phyloP scores from a whole-genome alignment of 2,888 invertebrate species.

The Periphyllus acericola region DNA sequence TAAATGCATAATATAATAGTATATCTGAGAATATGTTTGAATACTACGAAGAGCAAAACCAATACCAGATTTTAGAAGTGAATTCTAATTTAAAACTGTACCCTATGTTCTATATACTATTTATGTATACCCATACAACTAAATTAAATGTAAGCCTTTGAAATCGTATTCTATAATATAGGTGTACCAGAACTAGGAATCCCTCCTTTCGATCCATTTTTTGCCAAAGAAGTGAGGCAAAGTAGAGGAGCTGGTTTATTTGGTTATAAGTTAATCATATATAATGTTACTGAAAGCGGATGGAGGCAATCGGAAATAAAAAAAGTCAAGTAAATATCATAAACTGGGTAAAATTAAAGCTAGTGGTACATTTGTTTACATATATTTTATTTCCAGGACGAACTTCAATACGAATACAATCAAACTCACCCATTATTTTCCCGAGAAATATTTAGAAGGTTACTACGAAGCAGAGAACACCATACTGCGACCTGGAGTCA shows the following conservation, averaged over 20 bases:
- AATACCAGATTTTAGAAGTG: too few species aligned
- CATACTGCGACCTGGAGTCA: conserved; percentile 64
- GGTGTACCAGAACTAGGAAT: conserved; percentile 66
- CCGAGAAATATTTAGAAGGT: conserved; percentile 80
- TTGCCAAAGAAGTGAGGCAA: conserved; percentile 65
- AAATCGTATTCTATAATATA: conserved; percentile 39
- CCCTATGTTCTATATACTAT: too few species aligned
- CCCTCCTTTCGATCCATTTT: conserved; percentile 66
- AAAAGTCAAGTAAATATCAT: conserved; percentile 65
- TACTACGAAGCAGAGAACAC: conserved; percentile 76
- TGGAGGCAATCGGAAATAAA: conserved; percentile 66
- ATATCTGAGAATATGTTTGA: too few species aligned
- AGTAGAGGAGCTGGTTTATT: conserved; percentile 65
- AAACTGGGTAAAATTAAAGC: too few species aligned
- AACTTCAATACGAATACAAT: conserved; percentile 75
- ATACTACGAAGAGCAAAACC: too few species aligned
- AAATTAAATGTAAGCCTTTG: background rate
- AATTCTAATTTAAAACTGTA: too few species aligned
- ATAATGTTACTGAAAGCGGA: conserved; percentile 66
- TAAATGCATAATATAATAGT: too few species aligned
- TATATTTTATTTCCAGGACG: conserved; percentile 69
- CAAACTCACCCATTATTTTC: conserved; percentile 83
- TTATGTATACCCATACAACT: background rate
- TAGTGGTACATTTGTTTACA: background rate
- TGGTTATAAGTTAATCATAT: conserved; percentile 66